Percentiles rank a stretch among this genome's conserved stretches.
Evolutionary conservation across 2,797 vertebrate species (phyloP).

Genomic region (Coranthus polyacanthus): DNA sequence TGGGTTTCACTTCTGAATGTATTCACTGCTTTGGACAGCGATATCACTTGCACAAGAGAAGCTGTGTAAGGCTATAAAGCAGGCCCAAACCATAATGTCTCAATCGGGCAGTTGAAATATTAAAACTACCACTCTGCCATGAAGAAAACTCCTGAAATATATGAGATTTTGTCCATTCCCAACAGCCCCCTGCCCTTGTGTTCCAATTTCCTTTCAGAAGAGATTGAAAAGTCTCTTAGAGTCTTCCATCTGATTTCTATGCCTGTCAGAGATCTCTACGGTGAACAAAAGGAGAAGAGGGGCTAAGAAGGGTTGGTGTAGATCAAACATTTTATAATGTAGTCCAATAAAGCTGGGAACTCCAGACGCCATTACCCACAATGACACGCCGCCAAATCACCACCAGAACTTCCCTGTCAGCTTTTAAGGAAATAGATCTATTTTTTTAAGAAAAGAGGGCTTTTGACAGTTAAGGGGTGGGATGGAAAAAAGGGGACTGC

Average conservation of each 20-base stretch:
- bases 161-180: conserved; percentile 67
- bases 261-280: conserved; percentile 75
- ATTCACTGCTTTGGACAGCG: conserved; percentile 40
- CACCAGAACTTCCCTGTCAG: conserved; percentile 77
- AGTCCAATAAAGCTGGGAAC: conserved; percentile 73
- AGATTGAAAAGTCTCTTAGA: conserved; percentile 80
- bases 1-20: conserved; percentile 36
- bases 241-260: conserved; percentile 76
- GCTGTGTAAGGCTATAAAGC: conserved; percentile 44
- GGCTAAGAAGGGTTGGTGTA: conserved; percentile 65
- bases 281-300: conserved; percentile 53
- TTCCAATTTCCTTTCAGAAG: conserved; percentile 75
- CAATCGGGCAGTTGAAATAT: conserved; percentile 67
- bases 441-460: conserved; percentile 42
- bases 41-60: conserved; percentile 40
- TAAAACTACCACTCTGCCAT: conserved; percentile 60
- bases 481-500: conserved; percentile 36
- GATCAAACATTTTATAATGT: conserved; percentile 83
- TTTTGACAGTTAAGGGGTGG: conserved; percentile 66
- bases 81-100: conserved; percentile 61
- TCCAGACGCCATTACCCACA: conserved; percentile 76
- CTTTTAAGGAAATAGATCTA: conserved; percentile 72
- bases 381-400: conserved; percentile 80
- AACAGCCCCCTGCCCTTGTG: conserved; percentile 57
- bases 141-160: conserved; percentile 69